A percentile compares a stretch with the other conserved stretches of the same genome.
phyloP scores from a whole-genome alignment of 2,797 vertebrate genomes.

The Liasis olivaceus region DNA sequence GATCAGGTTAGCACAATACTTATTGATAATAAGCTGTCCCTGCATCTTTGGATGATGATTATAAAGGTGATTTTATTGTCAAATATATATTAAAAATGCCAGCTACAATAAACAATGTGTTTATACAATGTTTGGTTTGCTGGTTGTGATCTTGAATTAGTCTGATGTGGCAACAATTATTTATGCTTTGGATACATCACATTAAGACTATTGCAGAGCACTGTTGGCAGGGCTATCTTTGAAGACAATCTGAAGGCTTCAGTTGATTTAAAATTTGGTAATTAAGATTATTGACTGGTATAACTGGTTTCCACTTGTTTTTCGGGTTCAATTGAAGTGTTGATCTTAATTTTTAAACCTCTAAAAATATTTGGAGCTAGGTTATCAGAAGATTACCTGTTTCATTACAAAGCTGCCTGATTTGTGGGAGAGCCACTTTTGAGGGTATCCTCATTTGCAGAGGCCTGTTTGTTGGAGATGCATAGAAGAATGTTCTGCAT shows the following conservation, averaged over 20 bases:
- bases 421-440: neutral
- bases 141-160: too few species aligned
- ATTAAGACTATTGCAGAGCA: neutral
- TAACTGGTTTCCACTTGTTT: neutral
- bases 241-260: neutral
- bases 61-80: neutral
- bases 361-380: neutral
- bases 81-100: neutral
- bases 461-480: neutral
- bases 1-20: neutral
- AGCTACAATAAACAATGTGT: neutral
- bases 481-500: neutral
- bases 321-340: neutral
- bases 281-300: neutral
- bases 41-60: neutral
- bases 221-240: neutral
- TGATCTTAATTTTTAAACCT: neutral
- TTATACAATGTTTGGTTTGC: too few species aligned
- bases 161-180: too few species aligned
- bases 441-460: neutral
- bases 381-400: neutral
- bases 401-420: neutral
- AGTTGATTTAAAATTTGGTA: neutral
- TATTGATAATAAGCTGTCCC: neutral
- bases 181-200: neutral